Base-by-base conservation (phyloP, 1,140 invertebrate species). In the Ganaspis sp. region DNA sequence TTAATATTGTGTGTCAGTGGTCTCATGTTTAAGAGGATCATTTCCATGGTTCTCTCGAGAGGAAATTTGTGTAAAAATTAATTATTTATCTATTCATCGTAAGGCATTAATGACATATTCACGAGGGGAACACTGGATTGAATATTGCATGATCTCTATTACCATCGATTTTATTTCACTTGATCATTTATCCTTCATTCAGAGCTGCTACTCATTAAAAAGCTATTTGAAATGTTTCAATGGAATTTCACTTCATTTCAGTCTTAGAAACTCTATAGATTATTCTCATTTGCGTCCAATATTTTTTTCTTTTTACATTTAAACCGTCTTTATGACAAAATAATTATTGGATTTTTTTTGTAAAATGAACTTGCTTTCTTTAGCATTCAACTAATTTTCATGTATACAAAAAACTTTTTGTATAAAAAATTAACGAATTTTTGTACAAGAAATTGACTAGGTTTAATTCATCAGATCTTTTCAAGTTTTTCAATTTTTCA, bases 1-100 rank as follows among this genome's bases (percentile, higher is more conserved):
- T 73, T 77, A 73, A 69, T 34, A 54, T 64, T 71, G 71, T 26
- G 58, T 64, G 58, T 64, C 58, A 34, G 26, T 64, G 58, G 23
- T 64, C 23, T 64, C 23, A 64, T 26, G 19, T 54, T 21, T 12
- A 58, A 26, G 21, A 26, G 23, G 12, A 23, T 15, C 8, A 58
- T 58, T 58, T 58, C 23, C 29, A 23, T 23, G 11, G 9, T 58
- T 26, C 9, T 26, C 15, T 58, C 12, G 23, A 26, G 23, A 58
- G 76, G 64, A 74, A 74, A 53, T 45, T 69, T 53, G 70, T 29
- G 15, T 15, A 29, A 19, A 26, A 23, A 45, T 40, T 21, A 23
- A 6, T 42, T 9, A 21, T 1, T 45, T 17, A 40, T 40, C 17
- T 26, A 19, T 11, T 40, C 1, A 1, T 11, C 38, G 12, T 40